Evolutionary conservation across 2,888 invertebrate genomes (phyloP).

Genomic region (Athetis lepigone): DNA sequence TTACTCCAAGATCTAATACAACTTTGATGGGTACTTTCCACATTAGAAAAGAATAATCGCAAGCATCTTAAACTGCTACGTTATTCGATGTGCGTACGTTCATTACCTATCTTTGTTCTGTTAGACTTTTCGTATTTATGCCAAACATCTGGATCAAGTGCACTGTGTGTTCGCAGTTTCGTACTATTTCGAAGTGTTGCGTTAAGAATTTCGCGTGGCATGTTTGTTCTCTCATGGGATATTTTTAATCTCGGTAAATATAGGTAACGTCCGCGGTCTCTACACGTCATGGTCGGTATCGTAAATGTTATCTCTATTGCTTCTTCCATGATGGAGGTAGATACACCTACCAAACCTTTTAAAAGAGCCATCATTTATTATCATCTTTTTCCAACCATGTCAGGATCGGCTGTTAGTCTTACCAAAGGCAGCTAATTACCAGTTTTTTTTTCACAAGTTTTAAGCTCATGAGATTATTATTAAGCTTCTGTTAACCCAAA

Average conservation of each 20-base stretch:
- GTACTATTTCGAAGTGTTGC: slow-evolving; percentile 48
- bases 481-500: too few relatives aligned
- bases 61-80: not conserved
- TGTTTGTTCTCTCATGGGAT: slow-evolving; percentile 71
- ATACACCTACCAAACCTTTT: not conserved
- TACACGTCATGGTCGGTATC: slow-evolving; percentile 22
- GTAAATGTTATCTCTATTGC: slow-evolving; percentile 20
- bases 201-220: slow-evolving; percentile 47
- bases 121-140: slow-evolving; percentile 14
- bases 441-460: too few relatives aligned
- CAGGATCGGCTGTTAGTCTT: too few relatives aligned
- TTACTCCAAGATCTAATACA: slow-evolving; percentile 38
- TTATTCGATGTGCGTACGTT: too few relatives aligned
- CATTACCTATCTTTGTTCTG: not conserved
- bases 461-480: too few relatives aligned
- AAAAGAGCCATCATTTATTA: too few relatives aligned
- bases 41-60: not conserved
- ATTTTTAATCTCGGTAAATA: slow-evolving; percentile 71
- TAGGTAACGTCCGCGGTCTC: slow-evolving; percentile 48
- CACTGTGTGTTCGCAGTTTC: slow-evolving; percentile 39
- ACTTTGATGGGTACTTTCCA: slow-evolving; percentile 30
- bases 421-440: too few relatives aligned
- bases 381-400: too few relatives aligned
- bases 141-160: slow-evolving; percentile 45
- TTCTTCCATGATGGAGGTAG: slow-evolving; percentile 18